A percentile compares a stretch with the other conserved stretches of the same genome.
phyloP scores from a whole-genome alignment of 2,113 vertebrate genomes.

The Macquaria australasica region DNA sequence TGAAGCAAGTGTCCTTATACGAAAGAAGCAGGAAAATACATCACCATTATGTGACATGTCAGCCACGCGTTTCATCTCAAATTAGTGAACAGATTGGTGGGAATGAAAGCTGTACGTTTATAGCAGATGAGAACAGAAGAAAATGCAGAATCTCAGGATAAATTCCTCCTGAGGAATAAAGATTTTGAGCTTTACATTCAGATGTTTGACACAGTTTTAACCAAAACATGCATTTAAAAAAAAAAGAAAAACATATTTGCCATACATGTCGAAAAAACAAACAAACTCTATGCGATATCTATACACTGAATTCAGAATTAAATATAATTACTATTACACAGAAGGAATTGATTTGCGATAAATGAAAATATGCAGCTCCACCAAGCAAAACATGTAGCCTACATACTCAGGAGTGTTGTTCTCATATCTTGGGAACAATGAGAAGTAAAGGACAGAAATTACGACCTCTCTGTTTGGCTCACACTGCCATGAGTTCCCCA shows the following conservation, averaged over 20 bases:
- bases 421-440: slow-evolving; percentile 65
- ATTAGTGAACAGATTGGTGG: slow-evolving; percentile 30
- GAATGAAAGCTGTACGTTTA: slow-evolving; percentile 14
- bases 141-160: not conserved
- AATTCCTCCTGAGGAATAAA: not conserved
- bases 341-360: slow-evolving; percentile 16
- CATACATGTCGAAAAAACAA: not conserved
- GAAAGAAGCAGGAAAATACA: slow-evolving; percentile 16
- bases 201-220: not conserved
- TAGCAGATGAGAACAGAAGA: not conserved
- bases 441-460: slow-evolving; percentile 73
- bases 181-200: not conserved
- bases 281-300: not conserved
- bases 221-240: not conserved
- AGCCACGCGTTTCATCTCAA: slow-evolving; percentile 23
- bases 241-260: not conserved
- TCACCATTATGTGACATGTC: slow-evolving; percentile 37
- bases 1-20: slow-evolving; percentile 4
- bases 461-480: slow-evolving; percentile 66
- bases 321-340: not conserved
- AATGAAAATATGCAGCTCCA: slow-evolving; percentile 40
- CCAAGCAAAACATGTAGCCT: slow-evolving; percentile 35
- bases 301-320: not conserved
- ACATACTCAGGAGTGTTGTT: slow-evolving; percentile 39
- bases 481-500: slow-evolving; percentile 44